Conservation (phyloP, 2,888 invertebrate genomes). For the Phortica okadai region DNA sequence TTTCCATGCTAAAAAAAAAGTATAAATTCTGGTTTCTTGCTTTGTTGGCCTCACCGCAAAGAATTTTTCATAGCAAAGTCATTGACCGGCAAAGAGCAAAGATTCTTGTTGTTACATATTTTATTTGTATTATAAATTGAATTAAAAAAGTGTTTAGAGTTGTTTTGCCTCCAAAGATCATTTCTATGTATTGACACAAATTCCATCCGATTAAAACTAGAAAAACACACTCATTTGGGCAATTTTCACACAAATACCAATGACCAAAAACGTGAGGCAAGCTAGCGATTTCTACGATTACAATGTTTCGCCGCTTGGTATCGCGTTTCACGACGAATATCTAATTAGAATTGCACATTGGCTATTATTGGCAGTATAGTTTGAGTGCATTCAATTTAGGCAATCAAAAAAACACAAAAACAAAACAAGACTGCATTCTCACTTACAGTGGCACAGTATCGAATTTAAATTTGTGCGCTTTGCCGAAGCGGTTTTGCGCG, state of each 20-base stretch:
- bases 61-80: neutral
- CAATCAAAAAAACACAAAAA: neutral
- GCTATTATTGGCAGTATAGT: neutral
- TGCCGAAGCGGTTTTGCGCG: neutral
- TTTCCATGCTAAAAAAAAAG: neutral
- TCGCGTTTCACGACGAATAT: neutral
- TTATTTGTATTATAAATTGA: too few relatives aligned
- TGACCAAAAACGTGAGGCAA: too few relatives aligned
- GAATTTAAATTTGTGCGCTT: neutral
- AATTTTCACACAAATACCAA: too few relatives aligned
- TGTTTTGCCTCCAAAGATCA: too few relatives aligned
- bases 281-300: too few relatives aligned
- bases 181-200: neutral
- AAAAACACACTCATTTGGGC: slow-evolving; percentile 1
- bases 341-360: slow-evolving; percentile 12
- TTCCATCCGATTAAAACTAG: slow-evolving; percentile 18
- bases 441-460: neutral
- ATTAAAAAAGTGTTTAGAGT: too few relatives aligned
- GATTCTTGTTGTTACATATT: too few relatives aligned
- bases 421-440: neutral
- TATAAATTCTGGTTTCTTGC: neutral
- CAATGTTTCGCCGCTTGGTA: neutral
- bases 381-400: neutral
- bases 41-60: neutral
- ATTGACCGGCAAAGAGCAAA: neutral